Base-by-base conservation (phyloP, 2,113 vertebrate species). In the Hystrix cristata region DNA sequence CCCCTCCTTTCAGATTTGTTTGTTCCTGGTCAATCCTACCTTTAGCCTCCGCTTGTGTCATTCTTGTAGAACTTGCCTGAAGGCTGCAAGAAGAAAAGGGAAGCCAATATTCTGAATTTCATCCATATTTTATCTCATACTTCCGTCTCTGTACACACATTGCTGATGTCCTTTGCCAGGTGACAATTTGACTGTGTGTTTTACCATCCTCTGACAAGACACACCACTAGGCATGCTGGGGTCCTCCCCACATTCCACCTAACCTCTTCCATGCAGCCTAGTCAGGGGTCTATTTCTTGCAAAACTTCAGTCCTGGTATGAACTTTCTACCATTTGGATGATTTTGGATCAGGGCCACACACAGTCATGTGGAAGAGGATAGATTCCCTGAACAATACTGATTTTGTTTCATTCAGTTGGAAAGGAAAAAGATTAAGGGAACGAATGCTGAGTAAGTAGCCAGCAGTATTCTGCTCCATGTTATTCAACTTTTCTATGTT, bases 11-110 rank as follows among this genome's bases (percentile, higher is more conserved):
- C 46, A 53, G 86, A 94, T 19, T 19, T 48, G 72, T 74, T 74
- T 48, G 4, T 48, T 9, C 43, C 43, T 6, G 6, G 23, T 48
- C 72, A 74, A 91, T 74, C 48, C 64, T 59, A 84, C 87, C 64
- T 76, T 87, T 62, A 53, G 53, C 78, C 59, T 84, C 59, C 89
- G 55, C 72, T 95, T 91, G 79, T 95, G 89, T 81, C 46, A 51
- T 91, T 89, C 38, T 25, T 19, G 31, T 87, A 13, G 43, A 79
- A 80, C 43, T 46, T 78, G 87, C 71, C 83, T 71, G 21, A 92
- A 93, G 60, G 14, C 43, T 72, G 48, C 23, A 74, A 74, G 81
- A 93, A 62, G 19, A 60, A 76, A 48, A 86, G 15, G 23, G 43
- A 64, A 15, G 71, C 29, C 85, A 57, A 19, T 10, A 34, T 64